phyloP scores from a whole-genome alignment of 2,888 invertebrate genomes.

The Eupithecia centaureata region DNA sequence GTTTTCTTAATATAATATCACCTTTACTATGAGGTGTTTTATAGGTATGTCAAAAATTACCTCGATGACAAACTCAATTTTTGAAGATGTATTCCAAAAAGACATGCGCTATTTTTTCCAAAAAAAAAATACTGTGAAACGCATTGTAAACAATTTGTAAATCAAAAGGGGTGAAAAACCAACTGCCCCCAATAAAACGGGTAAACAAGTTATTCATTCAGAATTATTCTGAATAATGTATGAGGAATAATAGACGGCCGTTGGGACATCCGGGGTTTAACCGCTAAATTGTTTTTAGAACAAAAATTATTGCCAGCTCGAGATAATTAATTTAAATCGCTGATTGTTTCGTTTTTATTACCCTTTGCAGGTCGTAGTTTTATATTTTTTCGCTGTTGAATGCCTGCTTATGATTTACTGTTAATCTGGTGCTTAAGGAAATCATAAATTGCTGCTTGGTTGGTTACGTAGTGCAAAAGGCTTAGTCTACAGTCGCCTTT shows the following conservation, averaged over 20 bases:
- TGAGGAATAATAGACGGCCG: constrained; percentile 55
- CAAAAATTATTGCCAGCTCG: constrained; percentile 50
- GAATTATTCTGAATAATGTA: constrained; percentile 69
- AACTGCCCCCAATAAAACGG: constrained; percentile 24
- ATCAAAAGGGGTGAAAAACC: constrained; percentile 18
- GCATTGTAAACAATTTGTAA: constrained; percentile 12
- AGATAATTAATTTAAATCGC: constrained; percentile 42
- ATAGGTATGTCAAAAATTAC: no score
- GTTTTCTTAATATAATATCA: neutral
- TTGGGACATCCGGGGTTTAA: constrained; percentile 49
- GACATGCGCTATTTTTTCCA: neutral
- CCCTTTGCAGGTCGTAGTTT: constrained; percentile 17
- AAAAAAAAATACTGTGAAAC: neutral
- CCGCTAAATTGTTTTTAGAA: constrained; percentile 63
- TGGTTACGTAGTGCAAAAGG: neutral
- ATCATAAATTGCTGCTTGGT: neutral
- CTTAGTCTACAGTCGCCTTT: neutral
- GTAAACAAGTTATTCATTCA: constrained; percentile 52
- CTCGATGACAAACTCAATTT: neutral
- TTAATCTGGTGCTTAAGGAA: neutral
- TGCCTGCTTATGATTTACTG: constrained; percentile 7
- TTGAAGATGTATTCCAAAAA: neutral
- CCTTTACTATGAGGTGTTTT: neutral
- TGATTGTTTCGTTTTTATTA: constrained; percentile 30
- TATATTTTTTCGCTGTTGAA: constrained; percentile 3